Percentiles rank a stretch among this genome's conserved stretches.
phyloP scores from a whole-genome alignment of 2,888 invertebrate genomes.

The Cheilosia pagana region DNA sequence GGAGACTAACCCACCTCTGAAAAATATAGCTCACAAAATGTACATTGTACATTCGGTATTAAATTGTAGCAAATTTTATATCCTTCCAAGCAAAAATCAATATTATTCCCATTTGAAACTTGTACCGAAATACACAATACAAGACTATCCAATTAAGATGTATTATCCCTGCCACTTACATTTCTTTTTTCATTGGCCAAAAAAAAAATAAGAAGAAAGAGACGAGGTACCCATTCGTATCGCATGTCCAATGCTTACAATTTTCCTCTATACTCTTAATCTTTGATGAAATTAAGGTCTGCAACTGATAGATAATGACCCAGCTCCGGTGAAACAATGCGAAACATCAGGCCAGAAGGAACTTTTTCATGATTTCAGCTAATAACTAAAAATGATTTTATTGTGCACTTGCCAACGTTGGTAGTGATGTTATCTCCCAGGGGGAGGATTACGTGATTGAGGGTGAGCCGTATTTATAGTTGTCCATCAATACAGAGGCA shows the following conservation, averaged over 20 bases:
- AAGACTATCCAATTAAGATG: conserved; percentile 63
- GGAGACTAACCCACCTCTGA: too few relatives aligned
- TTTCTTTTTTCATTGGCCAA: conserved; percentile 7
- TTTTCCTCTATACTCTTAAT: conserved; percentile 40
- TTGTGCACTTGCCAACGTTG: conserved; percentile 47
- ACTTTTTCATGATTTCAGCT: conserved; percentile 68
- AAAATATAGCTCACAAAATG: too few relatives aligned
- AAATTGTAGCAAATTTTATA: neutral
- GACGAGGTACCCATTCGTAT: neutral
- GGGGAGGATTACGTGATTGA: conserved; percentile 70
- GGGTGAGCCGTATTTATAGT: conserved; percentile 46
- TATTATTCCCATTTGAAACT: conserved; percentile 4
- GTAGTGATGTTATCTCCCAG: conserved; percentile 55
- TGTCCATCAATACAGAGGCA: conserved; percentile 40
- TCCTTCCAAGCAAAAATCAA: conserved; percentile 10
- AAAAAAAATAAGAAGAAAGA: neutral
- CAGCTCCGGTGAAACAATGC: conserved; percentile 60
- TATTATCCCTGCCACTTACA: conserved; percentile 49
- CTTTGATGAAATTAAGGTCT: conserved; percentile 65
- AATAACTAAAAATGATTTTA: conserved; percentile 75
- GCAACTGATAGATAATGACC: conserved; percentile 71
- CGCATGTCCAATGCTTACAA: neutral
- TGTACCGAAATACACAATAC: conserved; percentile 19
- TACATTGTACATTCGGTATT: too few relatives aligned
- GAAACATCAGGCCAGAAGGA: conserved; percentile 37